Base-by-base conservation (phyloP, 1,140 invertebrate genomes). In the Drosophila sp. region DNA sequence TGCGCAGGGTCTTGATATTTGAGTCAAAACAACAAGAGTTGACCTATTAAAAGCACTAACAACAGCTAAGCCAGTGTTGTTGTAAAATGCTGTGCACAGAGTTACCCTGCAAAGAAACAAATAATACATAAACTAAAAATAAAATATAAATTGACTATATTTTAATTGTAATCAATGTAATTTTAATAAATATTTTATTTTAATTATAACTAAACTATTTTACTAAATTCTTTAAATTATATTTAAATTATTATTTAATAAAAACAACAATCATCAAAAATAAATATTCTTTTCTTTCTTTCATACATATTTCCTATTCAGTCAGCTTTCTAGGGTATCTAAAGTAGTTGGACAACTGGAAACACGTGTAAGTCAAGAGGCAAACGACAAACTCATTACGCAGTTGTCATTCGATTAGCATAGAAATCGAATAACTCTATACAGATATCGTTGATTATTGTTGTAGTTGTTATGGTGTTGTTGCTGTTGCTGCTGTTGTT, bases 301-400 rank as follows among this genome's bases (percentile, higher is more conserved):
- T n/a, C n/a, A n/a, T n/a, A 5, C 27, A 29, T 29, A 29, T 29
- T 29, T 6, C 4, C 27, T n/a, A 21, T 14, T 27, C 50, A 14
- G 40, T 0, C 7, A 41, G 0, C 46, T 25, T 29, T 65, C 50
- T 14, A 77, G 65, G 38, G 65, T 46, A 72, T 41, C 4, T 36
- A 16, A 41, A 53, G 9, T 11, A n/a, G 18, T 53, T 34, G 18
- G 29, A 34, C 38, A 25, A 11, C 38, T 45, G 32, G 29, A 48
- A 89, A 76, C 82, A 81, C 56, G 89, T 84, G 80, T 86, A 77
- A 84, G 80, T 83, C 80, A 84, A 79, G 65, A 66, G 80, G 58
- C 76, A 84, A 76, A 63, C 59, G 59, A 59, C 56, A 14, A 64
- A 72, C 83, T 87, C 79, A 89, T 89, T 89, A 87, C 75, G 79